phyloP scores from a whole-genome alignment of 2,888 invertebrate genomes.

The Ferdinandea cuprea region DNA sequence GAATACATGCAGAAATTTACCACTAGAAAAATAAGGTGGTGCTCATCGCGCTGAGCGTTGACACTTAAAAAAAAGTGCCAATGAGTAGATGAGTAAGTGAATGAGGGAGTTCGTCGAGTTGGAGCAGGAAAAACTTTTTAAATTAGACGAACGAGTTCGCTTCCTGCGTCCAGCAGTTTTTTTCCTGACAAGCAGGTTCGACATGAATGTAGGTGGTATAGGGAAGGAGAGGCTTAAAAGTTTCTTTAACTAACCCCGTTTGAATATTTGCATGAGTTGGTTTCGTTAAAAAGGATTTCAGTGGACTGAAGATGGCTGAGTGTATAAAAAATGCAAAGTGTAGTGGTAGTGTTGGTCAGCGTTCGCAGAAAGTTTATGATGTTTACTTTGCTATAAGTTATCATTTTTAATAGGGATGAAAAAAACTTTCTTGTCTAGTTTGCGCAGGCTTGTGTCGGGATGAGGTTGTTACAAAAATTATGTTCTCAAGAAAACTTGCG shows the following conservation, averaged over 20 bases:
- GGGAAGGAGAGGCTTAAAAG: conserved; percentile 19
- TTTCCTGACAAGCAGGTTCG: background rate
- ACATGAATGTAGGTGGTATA: background rate
- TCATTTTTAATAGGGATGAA: conserved; percentile 30
- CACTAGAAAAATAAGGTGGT: background rate
- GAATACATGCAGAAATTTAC: conserved; percentile 7
- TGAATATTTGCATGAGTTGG: conserved; percentile 52
- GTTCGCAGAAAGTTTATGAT: background rate
- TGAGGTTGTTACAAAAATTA: background rate
- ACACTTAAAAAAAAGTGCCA: conserved; percentile 30
- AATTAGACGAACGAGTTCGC: conserved; percentile 54
- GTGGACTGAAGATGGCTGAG: background rate
- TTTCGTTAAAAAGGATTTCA: conserved; percentile 15
- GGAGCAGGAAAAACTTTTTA: conserved; percentile 60
- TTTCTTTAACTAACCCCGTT: conserved; percentile 59
- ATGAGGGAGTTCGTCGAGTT: no score
- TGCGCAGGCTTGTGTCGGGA: background rate
- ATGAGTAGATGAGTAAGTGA: conserved; percentile 35
- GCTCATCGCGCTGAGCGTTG: background rate
- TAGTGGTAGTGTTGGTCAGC: conserved; percentile 25
- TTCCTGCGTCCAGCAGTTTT: conserved; percentile 15
- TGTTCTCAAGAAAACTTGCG: background rate
- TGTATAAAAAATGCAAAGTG: conserved; percentile 15
- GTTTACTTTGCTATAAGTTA: conserved; percentile 20
- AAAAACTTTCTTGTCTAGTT: background rate